Evolutionary conservation across 1,140 invertebrate genomes (phyloP), one percentile per base, ranked within the genome.

Genomic region (Sminthurides bifidus): DNA sequence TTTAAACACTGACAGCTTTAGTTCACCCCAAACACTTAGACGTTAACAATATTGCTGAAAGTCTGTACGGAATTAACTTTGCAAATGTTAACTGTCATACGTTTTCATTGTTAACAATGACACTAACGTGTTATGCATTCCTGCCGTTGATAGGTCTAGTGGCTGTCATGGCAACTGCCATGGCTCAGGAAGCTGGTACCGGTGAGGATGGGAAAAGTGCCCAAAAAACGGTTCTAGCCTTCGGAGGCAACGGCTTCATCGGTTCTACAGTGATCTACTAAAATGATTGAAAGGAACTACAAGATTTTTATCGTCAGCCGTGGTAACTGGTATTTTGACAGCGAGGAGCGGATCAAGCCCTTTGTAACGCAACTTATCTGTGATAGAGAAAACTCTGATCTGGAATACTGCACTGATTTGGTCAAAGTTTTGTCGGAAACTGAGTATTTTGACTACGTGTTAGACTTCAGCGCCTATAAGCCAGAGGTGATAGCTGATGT

Each of bases 181-280:
- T 26, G 4, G 23, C 33, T 1, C 12, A 30, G 24, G 17, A 8
- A 15, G 26, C n/a, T n/a, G n/a, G n/a, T n/a, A n/a, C n/a, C n/a
- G n/a, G n/a, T n/a, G n/a, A n/a, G 21, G 12, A 19, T 8, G 10
- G 26, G 10, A 14, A 54, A 24, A n/a, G 35, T n/a, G 8, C 44
- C 40, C 8, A 60, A 61, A 49, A 65, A 64, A 10, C 44, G 3
- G 66, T 71, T 30, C 56, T 75, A 6, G 68, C 73, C 0, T 73
- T 75, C 54, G 74, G 74, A 37, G 74, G 74, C 27, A 76, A 76
- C 64, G 74, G 74, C 12, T 74, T 76, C 54, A 69, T 76, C 12
- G 74, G 74, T 8, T 64, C 69, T 8, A 66, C 67, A 29, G 68
- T 69, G 45, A 65, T 27, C 55, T 75, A 30, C 44, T 74, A 3